A percentile compares a stretch with the other conserved stretches of the same genome.
These are phyloP conservation scores for Channa striata DNA, from an alignment of 2,797 vertebrate species.

Conservation along the genomic window DNA sequence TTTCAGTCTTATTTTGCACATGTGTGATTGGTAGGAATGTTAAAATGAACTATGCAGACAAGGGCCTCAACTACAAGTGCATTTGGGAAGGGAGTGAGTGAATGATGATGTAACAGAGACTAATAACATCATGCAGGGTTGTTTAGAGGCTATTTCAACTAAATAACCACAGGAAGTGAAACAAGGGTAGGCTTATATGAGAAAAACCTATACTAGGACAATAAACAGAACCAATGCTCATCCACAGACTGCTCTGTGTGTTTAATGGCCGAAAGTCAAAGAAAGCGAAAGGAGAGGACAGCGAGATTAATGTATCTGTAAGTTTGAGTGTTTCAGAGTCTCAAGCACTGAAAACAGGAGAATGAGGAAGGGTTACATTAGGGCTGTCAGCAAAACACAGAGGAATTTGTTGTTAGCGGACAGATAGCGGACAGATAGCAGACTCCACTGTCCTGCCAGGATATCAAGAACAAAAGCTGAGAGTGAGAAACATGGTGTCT, in stretches of 20 bases:
- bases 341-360: conserved; percentile 29
- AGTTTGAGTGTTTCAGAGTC: conserved; percentile 39
- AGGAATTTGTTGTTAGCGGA: conserved; percentile 42
- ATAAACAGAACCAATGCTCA: conserved; percentile 11
- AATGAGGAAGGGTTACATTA: conserved; percentile 12
- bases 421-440: conserved; percentile 62
- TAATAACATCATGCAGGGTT: conserved; percentile 10
- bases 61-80: neutral
- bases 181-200: neutral
- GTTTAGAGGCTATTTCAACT: conserved; percentile 23
- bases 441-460: conserved; percentile 30
- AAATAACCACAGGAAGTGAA: conserved; percentile 30
- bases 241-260: neutral
- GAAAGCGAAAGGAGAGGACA: conserved; percentile 7
- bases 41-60: neutral
- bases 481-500: conserved; percentile 21
- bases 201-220: conserved; percentile 8
- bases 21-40: neutral
- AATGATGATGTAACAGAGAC: conserved; percentile 2
- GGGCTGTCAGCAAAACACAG: conserved; percentile 30
- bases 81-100: neutral
- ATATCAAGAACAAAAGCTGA: conserved; percentile 44
- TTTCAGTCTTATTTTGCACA: neutral
- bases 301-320: conserved; percentile 19
- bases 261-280: conserved; percentile 8